Evolutionary conservation across 2,888 invertebrate species (phyloP), one percentile per base, ranked within the genome.

Genomic region (Aleiodes testaceus): DNA sequence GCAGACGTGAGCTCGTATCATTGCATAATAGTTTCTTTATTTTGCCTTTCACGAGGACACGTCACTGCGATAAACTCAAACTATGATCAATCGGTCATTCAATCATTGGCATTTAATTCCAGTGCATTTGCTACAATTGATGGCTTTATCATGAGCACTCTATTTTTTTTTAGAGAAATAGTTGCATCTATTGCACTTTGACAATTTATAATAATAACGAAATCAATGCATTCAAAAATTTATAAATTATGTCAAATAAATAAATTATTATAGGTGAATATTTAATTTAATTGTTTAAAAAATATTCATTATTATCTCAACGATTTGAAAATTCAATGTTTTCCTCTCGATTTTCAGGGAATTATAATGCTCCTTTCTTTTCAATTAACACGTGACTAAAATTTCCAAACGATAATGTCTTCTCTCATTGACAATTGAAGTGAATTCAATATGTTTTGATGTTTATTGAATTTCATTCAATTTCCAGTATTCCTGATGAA

Each of bases 401-500:
- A 50, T 11, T 16, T 50, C 18, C 16, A 1, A 26, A 12, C 16
- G n/a, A 53, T 53, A n/a, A 12, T 53, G n/a, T 26, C 53, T n/a
- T 12, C 26, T 55, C 2, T 55, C n/a, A 14, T 14, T 55, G 12
- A 14, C 7, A 36, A 14, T 36, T 30, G 16, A 30, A 26, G 26
- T 26, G 26, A 26, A 26, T 26, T 26, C 26, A 26, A 36, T 36
- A 36, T 4, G 36, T 12, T 36, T 30, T 6, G 30, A 55, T 42
- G 18, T 30, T 18, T 18, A 42, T 42, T 16, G 36, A 16, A 42
- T 59, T 59, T 59, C 16, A 14, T 16, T 42, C 18, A 11, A 59
- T 63, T 16, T 22, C 44, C 45, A 45, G 63, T 22, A 63, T 44
- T 44, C 44, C 20, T 63, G n/a, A 45, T 45, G 22, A 22, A 63